Conservation (phyloP, 2,797 vertebrate species). For the Acridotheres tristis region DNA sequence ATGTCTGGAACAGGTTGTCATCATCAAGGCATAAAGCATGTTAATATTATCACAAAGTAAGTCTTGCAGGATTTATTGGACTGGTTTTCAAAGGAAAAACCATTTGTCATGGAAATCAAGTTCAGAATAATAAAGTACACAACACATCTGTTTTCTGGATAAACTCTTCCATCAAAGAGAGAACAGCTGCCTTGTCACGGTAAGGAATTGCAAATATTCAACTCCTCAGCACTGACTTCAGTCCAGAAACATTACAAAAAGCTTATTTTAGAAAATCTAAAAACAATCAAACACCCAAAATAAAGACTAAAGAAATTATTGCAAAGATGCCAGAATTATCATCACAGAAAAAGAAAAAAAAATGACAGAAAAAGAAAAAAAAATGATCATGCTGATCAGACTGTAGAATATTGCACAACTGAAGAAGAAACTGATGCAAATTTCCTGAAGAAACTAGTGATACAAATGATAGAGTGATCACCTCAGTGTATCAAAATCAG, state of each 20-base stretch:
- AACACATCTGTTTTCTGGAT: not conserved
- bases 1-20: not conserved
- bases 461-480: not conserved
- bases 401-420: not conserved
- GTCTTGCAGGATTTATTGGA: not conserved
- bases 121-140: conserved; percentile 26
- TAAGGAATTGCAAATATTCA: not conserved
- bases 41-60: not conserved
- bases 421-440: not conserved
- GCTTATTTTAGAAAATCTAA: not conserved
- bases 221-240: not conserved
- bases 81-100: not conserved
- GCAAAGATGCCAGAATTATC: not conserved
- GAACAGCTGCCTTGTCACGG: not conserved
- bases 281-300: not conserved
- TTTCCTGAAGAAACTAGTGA: not conserved
- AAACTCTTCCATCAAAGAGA: conserved; percentile 11
- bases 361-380: not conserved
- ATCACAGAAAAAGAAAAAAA: not conserved
- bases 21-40: not conserved
- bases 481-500: not conserved
- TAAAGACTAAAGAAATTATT: not conserved
- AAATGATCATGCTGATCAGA: not conserved
- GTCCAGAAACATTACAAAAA: not conserved
- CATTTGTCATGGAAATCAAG: conserved; percentile 18